Evolutionary conservation across 2,888 invertebrate genomes (phyloP), one percentile per base, ranked within the genome.

Genomic region (Tholera decimalis): DNA sequence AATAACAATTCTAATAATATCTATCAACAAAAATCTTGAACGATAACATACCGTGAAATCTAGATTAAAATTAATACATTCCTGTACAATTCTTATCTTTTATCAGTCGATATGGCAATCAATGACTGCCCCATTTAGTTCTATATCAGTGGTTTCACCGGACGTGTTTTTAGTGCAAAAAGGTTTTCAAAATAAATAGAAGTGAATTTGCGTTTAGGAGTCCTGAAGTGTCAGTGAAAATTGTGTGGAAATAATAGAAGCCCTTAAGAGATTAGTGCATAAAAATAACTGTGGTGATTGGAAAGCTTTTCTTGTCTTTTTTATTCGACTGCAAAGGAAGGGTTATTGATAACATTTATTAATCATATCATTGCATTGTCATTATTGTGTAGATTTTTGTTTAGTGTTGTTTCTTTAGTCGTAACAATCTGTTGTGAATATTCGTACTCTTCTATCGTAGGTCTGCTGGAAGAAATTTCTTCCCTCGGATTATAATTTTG

Each of bases 51-150:
- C 22, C 22, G 18, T 44, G 46, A 30, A 56, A 59, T 69, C 39
- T 44, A 55, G 37, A 59, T 46, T 59, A 35, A 39, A 47, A 74
- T 35, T 44, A 61, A 60, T 57, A 61, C 51, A 53, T 39, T 56
- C n/a, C 37, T 50, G 28, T 74, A 58, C 41, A 50, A 39, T 56
- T 3, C 22, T 56, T 73, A 74, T 74, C 75, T n/a, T 5, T 62
- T 74, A 69, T 69, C 49, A 20, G 18, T 18, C 60, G 63, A 74
- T 60, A 73, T 15, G 7, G 24, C 33, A 20, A 57, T 69, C 69
- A 74, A 53, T 33, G 53, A 39, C 28, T 51, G 51, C 24, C 44
- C 44, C 49, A 74, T 60, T 73, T 69, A 59, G 58, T 57, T 49
- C 30, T 26, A 7, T 46, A 26, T 60, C 47, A 60, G 13, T 37